Conservation (phyloP, 2,888 invertebrate genomes). For the Monochamus alternatus region DNA sequence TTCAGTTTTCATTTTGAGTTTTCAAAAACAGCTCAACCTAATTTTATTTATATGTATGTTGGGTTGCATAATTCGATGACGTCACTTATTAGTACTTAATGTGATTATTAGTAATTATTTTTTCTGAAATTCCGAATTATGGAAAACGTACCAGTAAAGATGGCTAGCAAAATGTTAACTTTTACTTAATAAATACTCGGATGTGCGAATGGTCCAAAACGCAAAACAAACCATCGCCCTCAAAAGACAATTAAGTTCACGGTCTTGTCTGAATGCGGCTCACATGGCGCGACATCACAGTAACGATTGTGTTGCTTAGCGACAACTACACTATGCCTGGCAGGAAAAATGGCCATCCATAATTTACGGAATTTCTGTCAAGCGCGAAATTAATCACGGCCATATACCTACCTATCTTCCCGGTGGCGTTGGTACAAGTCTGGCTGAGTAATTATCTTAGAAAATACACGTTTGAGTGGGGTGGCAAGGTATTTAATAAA, state of each 20-base stretch:
- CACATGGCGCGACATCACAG: not conserved
- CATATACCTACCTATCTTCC: conserved; percentile 2
- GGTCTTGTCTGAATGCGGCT: conserved; percentile 1
- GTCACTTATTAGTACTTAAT: too few relatives aligned
- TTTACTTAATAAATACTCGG: too few relatives aligned
- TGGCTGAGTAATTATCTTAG: not conserved
- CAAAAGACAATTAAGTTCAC: not conserved
- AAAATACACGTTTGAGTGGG: not conserved
- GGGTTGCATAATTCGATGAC: too few relatives aligned
- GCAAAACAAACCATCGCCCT: not conserved
- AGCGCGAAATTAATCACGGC: conserved; percentile 6
- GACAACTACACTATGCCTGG: not conserved
- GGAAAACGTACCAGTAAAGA: too few relatives aligned
- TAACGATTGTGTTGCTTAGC: conserved; percentile 7
- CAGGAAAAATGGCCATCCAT: conserved; percentile 7
- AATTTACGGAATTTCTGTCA: conserved; percentile 4
- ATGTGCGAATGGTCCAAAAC: too few relatives aligned
- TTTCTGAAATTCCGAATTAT: too few relatives aligned
- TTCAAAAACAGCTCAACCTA: too few relatives aligned
- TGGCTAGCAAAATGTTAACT: too few relatives aligned
- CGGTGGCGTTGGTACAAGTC: not conserved
- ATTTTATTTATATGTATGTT: too few relatives aligned
- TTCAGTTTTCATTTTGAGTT: too few relatives aligned
- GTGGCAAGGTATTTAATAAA: conserved; percentile 2
- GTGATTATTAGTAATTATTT: too few relatives aligned